phyloP scores from a whole-genome alignment of 2,888 invertebrate species.

The Callosobruchus maculatus region DNA sequence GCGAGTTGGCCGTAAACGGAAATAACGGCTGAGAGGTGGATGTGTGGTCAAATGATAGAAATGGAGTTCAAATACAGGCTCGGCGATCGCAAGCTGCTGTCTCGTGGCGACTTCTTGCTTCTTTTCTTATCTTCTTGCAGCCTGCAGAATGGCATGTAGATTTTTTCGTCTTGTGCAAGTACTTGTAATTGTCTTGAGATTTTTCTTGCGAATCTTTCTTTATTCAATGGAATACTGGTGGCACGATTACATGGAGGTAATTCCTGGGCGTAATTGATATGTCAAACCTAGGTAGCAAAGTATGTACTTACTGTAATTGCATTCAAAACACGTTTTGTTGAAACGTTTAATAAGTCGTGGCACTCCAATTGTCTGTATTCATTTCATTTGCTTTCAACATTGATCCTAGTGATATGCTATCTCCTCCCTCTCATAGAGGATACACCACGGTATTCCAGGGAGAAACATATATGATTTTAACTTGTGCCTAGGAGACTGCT shows the following conservation, averaged over 20 bases:
- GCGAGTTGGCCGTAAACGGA: constrained; percentile 16
- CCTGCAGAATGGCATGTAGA: not conserved
- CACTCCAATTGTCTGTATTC: too few species aligned
- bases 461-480: too few species aligned
- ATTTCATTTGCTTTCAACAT: too few species aligned
- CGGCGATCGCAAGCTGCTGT: constrained; percentile 6
- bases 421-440: too few species aligned
- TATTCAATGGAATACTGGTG: not conserved
- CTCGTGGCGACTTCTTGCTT: not conserved
- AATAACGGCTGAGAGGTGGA: constrained; percentile 12
- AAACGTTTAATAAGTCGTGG: too few species aligned
- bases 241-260: not conserved
- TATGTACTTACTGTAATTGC: too few species aligned
- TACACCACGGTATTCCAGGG: too few species aligned
- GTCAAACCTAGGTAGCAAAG: too few species aligned
- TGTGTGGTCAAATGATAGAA: constrained; percentile 5
- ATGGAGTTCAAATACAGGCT: constrained; percentile 1
- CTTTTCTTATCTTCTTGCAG: not conserved
- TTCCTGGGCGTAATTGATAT: not conserved
- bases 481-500: too few species aligned
- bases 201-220: not conserved
- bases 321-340: too few species aligned
- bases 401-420: too few species aligned
- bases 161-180: not conserved
- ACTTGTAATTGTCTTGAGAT: not conserved